Conservation (phyloP, 92 coral and sea anemone species). For the Epizoanthus ramosus region DNA sequence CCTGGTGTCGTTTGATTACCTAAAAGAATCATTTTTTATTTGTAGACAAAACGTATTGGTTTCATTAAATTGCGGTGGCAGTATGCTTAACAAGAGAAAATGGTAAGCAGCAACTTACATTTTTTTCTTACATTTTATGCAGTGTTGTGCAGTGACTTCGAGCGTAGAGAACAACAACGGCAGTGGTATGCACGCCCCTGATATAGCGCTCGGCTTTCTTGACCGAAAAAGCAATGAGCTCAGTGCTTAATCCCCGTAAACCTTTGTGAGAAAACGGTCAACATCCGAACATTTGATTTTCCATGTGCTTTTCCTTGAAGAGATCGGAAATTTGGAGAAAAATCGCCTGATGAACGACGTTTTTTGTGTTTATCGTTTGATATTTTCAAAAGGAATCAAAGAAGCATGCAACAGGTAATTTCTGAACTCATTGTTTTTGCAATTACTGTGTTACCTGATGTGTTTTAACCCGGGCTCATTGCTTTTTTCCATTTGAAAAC, state of each 20-base stretch:
- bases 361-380: neutral
- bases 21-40: too few relatives aligned
- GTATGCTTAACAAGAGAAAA: too few relatives aligned
- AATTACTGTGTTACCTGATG: neutral
- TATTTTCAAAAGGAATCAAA: neutral
- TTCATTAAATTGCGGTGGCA: too few relatives aligned
- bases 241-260: constrained; percentile 4
- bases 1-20: too few relatives aligned
- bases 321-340: too few relatives aligned
- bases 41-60: too few relatives aligned
- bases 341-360: neutral
- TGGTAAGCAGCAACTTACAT: too few relatives aligned
- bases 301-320: constrained; percentile 15
- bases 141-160: neutral
- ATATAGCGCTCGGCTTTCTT: constrained; percentile 6
- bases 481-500: constrained; percentile 12
- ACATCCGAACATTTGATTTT: constrained; percentile 10
- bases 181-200: constrained; percentile 12
- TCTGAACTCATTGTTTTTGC: neutral
- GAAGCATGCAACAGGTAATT: constrained; percentile 12
- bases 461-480: neutral
- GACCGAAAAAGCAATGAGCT: constrained; percentile 33
- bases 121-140: too few relatives aligned
- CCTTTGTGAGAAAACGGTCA: constrained; percentile 24
- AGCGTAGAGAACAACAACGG: neutral